A percentile compares a stretch with the other conserved stretches of the same genome.
phyloP scores from a whole-genome alignment of 2,113 vertebrate species.

The Paracanthobrama guichenoti region DNA sequence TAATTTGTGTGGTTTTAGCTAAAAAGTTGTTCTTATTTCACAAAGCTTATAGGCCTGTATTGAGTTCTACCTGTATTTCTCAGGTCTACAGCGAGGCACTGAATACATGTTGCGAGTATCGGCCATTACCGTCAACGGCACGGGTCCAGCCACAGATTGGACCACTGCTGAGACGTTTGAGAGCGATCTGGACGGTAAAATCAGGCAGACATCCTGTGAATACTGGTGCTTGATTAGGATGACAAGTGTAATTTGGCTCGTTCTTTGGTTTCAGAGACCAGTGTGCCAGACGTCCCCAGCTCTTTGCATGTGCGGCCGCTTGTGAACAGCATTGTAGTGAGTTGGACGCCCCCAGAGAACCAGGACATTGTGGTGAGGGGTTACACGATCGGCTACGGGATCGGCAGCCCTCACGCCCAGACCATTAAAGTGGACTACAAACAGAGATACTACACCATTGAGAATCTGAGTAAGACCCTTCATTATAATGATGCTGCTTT shows the following conservation, averaged over 20 bases:
- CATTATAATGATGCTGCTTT: not conserved
- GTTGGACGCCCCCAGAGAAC: conserved; percentile 97
- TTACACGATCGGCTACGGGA: conserved; percentile 92
- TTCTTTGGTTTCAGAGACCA: conserved; percentile 77
- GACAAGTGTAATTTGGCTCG: not conserved
- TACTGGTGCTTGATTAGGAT: not conserved
- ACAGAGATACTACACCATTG: conserved; percentile 96
- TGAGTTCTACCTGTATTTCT: not conserved
- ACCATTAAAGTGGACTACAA: conserved; percentile 98
- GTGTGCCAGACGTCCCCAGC: conserved; percentile 93
- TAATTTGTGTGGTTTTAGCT: not conserved
- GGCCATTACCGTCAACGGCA: conserved; percentile 90
- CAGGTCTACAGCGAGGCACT: conserved; percentile 91
- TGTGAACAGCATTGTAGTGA: conserved; percentile 95
- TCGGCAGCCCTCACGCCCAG: conserved; percentile 94
- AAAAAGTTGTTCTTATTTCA: not conserved
- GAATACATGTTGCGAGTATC: conserved; percentile 93
- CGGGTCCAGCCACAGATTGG: conserved; percentile 92
- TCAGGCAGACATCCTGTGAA: not conserved
- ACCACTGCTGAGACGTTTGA: conserved; percentile 90
- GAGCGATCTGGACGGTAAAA: conserved; percentile 93
- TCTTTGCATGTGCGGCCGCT: conserved; percentile 93
- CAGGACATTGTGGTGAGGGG: conserved; percentile 96
- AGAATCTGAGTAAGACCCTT: conserved; percentile 84
- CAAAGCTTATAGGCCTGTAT: not conserved